Evolutionary conservation across 2,888 invertebrate species (phyloP), one percentile per base, ranked within the genome.

Genomic region (Zhuqinia jingwanae): DNA sequence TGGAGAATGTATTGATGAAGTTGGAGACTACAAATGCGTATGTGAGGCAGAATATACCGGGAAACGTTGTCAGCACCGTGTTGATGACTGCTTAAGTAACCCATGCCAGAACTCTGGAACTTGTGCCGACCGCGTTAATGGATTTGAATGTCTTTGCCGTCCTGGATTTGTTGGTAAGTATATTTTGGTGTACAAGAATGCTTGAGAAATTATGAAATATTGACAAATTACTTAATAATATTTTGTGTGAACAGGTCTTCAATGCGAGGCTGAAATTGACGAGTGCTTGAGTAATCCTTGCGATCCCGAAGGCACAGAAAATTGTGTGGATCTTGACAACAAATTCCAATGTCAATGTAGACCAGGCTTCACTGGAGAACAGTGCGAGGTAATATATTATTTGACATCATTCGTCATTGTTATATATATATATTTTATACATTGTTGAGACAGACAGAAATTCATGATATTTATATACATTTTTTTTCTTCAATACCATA

Each of bases 21-120:
- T 97, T 2, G 95, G 97, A 91, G 97, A 96, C 78, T 98, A 95
- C 91, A 95, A 95, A 45, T 99, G 98, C 92, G 95, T 95, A 78
- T 99, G 98, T 92, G 97, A 98, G 92, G 95, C 97, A n/a, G 98
- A 98, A 0, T 98, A 95, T 92, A 97, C 98, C 0, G 98, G 98
- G 60, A 97, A 97, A 92, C 95, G 95, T 91, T 98, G 98, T 92
- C 98, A 98, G 92, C 98, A 98, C 92, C 95, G 96, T 0, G 96
- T 98, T 85, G 98, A 99, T 92, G 97, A 98, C 91, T 99, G 99
- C 91, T 95, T 96, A 25, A 96, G 96, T 0, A 94, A 95, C 88
- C 98, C 98, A 0, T 99, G 99, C 92, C 96, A 97, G 91, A 98
- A 98, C 92, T 97, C 97, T 27, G 98, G 96, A 1, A 95, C 95